Evolutionary conservation across 2,888 invertebrate species (phyloP).

Genomic region (Philereme transversata): DNA sequence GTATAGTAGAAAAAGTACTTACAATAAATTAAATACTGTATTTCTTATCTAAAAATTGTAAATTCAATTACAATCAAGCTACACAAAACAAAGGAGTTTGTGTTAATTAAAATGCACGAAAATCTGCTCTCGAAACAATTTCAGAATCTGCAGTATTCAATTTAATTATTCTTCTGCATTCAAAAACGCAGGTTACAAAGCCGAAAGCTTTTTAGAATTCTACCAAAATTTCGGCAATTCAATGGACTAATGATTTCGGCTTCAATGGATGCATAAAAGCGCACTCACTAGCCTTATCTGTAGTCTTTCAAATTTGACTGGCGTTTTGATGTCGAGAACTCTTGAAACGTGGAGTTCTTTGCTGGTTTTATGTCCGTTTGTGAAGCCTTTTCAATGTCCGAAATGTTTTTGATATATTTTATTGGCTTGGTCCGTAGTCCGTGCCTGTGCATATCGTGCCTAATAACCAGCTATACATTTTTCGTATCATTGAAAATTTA

Average conservation of each 20-base stretch:
- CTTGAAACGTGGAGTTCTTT: slow-evolving; percentile 38
- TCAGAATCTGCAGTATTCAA: slow-evolving; percentile 36
- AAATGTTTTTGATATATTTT: slow-evolving; percentile 23
- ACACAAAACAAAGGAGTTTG: background rate
- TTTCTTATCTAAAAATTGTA: slow-evolving; percentile 1
- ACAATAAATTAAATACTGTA: too few species aligned
- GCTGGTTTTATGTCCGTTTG: slow-evolving; percentile 21
- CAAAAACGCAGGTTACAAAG: slow-evolving; percentile 15
- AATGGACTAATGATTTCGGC: slow-evolving; percentile 71
- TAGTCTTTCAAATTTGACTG: slow-evolving; percentile 39
- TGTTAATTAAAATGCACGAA: slow-evolving; percentile 25
- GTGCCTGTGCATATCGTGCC: too few species aligned
- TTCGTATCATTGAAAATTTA: too few species aligned
- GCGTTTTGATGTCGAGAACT: slow-evolving; percentile 40
- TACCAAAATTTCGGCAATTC: slow-evolving; percentile 72
- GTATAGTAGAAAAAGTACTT: too few species aligned
- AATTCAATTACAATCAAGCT: slow-evolving; percentile 16
- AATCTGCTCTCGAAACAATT: slow-evolving; percentile 30
- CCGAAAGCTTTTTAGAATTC: slow-evolving; percentile 25
- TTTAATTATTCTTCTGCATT: slow-evolving; percentile 36
- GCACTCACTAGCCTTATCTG: slow-evolving; percentile 51
- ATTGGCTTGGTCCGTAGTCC: slow-evolving; percentile 1
- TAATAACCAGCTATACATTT: too few species aligned
- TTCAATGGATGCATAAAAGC: slow-evolving; percentile 66
- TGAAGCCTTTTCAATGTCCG: slow-evolving; percentile 23